Conservation (phyloP, 2,113 vertebrate species). For the Monarcha castaneiventris region DNA sequence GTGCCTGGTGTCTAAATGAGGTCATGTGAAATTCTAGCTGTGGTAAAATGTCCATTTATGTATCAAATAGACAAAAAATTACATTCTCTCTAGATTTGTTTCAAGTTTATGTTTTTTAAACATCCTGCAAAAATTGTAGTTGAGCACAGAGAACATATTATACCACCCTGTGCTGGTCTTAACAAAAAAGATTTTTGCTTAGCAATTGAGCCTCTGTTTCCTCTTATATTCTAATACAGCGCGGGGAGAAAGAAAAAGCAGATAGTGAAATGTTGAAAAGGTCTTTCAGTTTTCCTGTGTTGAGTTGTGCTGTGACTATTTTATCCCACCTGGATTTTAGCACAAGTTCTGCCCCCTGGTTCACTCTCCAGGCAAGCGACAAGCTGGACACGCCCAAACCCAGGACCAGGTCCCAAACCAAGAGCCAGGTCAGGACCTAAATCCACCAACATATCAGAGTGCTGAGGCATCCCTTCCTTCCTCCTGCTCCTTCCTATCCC, state of each 20-base stretch:
- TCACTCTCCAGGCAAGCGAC: background rate
- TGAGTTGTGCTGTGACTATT: background rate
- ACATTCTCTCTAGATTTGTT: background rate
- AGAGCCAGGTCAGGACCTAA: background rate
- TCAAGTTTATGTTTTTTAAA: background rate
- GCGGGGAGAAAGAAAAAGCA: background rate
- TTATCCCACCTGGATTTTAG: background rate
- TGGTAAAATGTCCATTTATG: background rate
- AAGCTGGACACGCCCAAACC: background rate
- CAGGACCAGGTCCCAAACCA: background rate
- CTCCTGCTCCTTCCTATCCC: background rate
- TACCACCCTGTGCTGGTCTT: background rate
- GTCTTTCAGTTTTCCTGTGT: background rate
- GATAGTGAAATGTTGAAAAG: background rate
- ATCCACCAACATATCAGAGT: background rate
- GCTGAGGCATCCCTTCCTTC: background rate
- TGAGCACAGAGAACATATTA: background rate
- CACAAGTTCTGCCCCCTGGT: background rate
- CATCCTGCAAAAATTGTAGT: background rate
- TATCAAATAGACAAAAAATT: background rate
- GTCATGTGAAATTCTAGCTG: background rate
- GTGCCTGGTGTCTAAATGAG: background rate
- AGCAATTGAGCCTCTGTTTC: background rate
- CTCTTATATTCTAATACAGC: background rate
- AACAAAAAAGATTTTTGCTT: background rate